These are phyloP conservation scores for Chrysolina haemoptera DNA, from an alignment of 2,888 invertebrate species.

Conservation along the genomic window DNA sequence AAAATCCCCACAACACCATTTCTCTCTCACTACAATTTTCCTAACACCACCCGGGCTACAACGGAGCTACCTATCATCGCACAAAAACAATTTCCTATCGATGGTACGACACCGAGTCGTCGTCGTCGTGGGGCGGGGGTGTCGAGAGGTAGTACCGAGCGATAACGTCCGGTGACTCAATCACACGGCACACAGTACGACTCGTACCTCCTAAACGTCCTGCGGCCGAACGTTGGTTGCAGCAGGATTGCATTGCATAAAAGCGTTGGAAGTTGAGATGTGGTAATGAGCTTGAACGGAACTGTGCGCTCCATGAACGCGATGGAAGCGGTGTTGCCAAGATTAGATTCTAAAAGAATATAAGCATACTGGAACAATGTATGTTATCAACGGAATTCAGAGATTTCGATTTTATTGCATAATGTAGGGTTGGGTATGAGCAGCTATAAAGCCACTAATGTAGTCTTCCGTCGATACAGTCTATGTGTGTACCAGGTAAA, in stretches of 20 bases:
- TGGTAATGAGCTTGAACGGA: slow-evolving; percentile 9
- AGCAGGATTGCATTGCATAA: slow-evolving; percentile 15
- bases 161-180: slow-evolving; percentile 23
- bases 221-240: slow-evolving; percentile 8
- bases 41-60: background rate
- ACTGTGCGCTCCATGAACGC: background rate
- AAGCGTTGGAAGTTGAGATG: background rate
- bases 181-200: background rate
- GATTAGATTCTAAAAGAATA: background rate
- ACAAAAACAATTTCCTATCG: slow-evolving; percentile 17
- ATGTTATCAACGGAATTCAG: no score
- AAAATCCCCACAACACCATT: no score
- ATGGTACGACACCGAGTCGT: slow-evolving; percentile 18
- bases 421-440: no score
- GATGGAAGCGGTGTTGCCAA: background rate
- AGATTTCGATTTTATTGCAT: no score
- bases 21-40: no score
- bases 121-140: slow-evolving; percentile 19
- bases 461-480: no score
- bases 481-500: no score
- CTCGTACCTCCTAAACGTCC: background rate
- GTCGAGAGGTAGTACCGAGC: slow-evolving; percentile 22
- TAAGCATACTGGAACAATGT: no score
- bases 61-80: background rate
- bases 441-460: no score